These are phyloP conservation scores for Anabacerthia variegaticeps DNA, from an alignment of 2,797 vertebrate species.

Conservation along the genomic window DNA sequence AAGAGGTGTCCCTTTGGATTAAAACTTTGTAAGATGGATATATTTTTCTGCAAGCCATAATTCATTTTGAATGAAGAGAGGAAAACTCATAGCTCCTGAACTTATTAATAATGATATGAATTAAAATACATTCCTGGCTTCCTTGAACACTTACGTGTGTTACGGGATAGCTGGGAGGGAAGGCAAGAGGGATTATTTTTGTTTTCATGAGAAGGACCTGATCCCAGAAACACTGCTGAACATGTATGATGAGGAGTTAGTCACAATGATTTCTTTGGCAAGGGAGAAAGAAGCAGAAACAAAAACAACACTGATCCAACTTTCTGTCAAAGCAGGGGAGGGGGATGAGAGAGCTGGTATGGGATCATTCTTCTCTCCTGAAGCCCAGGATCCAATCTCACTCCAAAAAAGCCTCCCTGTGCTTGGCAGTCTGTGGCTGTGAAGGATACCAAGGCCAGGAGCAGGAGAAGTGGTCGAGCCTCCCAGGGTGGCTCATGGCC, in stretches of 20 bases:
- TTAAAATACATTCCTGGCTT: conserved; percentile 52
- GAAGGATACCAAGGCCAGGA: not conserved
- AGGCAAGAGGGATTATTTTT: conserved; percentile 60
- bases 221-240: conserved; percentile 49
- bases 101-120: conserved; percentile 48
- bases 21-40: conserved; percentile 48
- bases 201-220: conserved; percentile 51
- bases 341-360: not conserved
- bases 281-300: conserved; percentile 40
- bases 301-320: conserved; percentile 47
- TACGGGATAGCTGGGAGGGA: conserved; percentile 32
- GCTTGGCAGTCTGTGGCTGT: not conserved
- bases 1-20: conserved; percentile 64
- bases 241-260: conserved; percentile 52
- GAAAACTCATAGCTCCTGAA: conserved; percentile 56
- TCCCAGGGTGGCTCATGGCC: fast-evolving
- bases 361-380: not conserved
- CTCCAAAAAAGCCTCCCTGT: not conserved
- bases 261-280: conserved; percentile 67
- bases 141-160: conserved; percentile 29
- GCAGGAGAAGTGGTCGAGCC: not conserved
- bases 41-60: conserved; percentile 38
- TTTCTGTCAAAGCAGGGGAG: not conserved
- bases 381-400: not conserved
- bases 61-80: conserved; percentile 52